Base-by-base conservation (phyloP, 2,797 vertebrate genomes). In the Enteromius fasciolatus region DNA sequence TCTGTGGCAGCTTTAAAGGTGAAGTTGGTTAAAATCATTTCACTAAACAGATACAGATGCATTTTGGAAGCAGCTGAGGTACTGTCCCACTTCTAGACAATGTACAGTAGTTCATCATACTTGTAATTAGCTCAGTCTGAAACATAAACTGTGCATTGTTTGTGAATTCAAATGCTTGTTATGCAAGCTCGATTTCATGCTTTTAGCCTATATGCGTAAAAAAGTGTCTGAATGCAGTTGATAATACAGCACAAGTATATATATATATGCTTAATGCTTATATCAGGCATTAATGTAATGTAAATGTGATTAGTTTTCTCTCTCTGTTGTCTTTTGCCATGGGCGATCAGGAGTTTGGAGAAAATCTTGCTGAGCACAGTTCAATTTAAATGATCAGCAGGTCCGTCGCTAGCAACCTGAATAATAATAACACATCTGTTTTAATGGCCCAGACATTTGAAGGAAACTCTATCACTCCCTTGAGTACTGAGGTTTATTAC, bases 401-500 rank as follows among this genome's bases (percentile, higher is more conserved):
- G 46, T 72, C 31, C 11, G 6, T 52, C 23, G 31, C 48, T 14
- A 15, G 11, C 48, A n/a, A 54, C 20, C 33, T 5, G 33, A 39
- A 67, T 67, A 39, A 67, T 67, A 20, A 39, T 9, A 75, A 57
- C 33, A 75, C 31, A 39, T 50, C 25, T 59, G 52, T 57, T 57
- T 39, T 57, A 59, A 57, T 25, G 50, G 12, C 52, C 5, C 73
- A 17, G 33, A 54, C 50, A 23, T 57, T 39, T 39, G 18, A 57
- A 57, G 33, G 52, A 59, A 73, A 33, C 46, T 33, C 46, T 12
- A 52, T 52, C 70, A 20, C 67, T 17, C 70, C 48, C 48, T 73
- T 20, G 70, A 52, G 70, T n/a, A 52, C 11, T 52, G 48, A 73
- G 50, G 50, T 39, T 75, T 59, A 59, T 59, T 41, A 75, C 73